These are phyloP conservation scores for Papilio xuthus DNA, from an alignment of 1,140 invertebrate species.

Conservation along the genomic window DNA sequence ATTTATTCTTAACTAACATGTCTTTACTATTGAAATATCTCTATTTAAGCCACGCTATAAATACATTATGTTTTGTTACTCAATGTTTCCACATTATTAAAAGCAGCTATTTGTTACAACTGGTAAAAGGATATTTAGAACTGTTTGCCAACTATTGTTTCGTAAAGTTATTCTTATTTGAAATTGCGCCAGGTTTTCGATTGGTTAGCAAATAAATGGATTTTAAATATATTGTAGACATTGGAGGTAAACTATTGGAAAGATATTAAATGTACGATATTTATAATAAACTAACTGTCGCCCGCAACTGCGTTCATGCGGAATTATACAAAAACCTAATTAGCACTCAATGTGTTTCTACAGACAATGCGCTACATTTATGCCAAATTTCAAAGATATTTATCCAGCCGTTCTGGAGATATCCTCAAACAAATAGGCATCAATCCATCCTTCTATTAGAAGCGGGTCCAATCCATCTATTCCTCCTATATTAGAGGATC, in stretches of 20 bases:
- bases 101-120: neutral
- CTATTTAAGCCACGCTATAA: neutral
- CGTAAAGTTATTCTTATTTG: constrained; percentile 19
- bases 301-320: too few species aligned
- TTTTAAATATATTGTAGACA: neutral
- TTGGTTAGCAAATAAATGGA: constrained; percentile 28
- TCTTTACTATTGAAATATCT: neutral
- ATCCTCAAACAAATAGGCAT: too few species aligned
- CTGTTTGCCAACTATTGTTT: constrained; percentile 8
- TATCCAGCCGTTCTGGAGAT: too few species aligned
- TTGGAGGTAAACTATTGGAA: neutral
- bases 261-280: too few species aligned
- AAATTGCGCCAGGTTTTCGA: constrained; percentile 23
- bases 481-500: too few species aligned
- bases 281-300: too few species aligned
- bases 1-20: neutral
- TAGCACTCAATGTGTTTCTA: too few species aligned
- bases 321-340: too few species aligned
- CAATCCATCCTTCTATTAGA: too few species aligned
- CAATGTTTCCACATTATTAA: constrained; percentile 14
- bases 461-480: too few species aligned
- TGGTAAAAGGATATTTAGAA: constrained; percentile 15
- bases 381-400: too few species aligned
- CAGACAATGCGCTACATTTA: too few species aligned
- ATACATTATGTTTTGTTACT: neutral